A percentile compares a stretch with the other conserved stretches of the same genome.
These are phyloP conservation scores for Heliconius aoede DNA, from an alignment of 2,888 invertebrate genomes.

Conservation along the genomic window DNA sequence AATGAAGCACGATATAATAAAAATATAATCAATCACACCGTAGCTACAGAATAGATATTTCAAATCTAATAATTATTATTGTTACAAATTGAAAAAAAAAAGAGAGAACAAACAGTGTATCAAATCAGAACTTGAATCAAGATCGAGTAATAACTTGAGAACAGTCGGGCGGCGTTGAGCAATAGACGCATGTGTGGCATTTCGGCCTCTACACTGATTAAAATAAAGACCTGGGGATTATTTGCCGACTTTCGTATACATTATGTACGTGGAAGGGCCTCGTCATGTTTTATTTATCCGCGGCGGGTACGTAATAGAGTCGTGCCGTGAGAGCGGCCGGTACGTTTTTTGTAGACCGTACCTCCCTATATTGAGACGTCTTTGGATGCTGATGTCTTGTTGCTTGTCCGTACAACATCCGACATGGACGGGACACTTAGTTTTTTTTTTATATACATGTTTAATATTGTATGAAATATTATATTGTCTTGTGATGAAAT, in stretches of 20 bases:
- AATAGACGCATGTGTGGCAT: conserved; percentile 29
- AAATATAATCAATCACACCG: conserved; percentile 27
- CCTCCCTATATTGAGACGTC: conserved; percentile 80
- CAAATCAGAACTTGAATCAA: conserved; percentile 77
- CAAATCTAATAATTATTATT: conserved; percentile 43
- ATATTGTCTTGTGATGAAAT: background rate
- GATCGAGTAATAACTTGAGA: conserved; percentile 76
- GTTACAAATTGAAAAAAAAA: conserved; percentile 51
- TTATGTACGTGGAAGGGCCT: conserved; percentile 78
- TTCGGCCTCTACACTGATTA: conserved; percentile 43
- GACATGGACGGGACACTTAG: conserved; percentile 77
- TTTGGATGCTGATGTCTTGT: conserved; percentile 81
- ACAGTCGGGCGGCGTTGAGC: conserved; percentile 31
- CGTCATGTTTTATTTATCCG: conserved; percentile 84
- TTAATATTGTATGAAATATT: conserved; percentile 48
- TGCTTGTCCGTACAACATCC: conserved; percentile 75
- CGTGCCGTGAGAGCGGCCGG: conserved; percentile 80
- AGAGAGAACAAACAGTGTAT: conserved; percentile 59
- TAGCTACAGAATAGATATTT: conserved; percentile 41
- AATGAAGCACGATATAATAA: background rate
- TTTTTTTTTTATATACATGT: conserved; percentile 69
- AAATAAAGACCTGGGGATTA: conserved; percentile 46
- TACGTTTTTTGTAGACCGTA: conserved; percentile 79
- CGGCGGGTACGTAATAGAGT: conserved; percentile 81
- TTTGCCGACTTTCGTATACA: conserved; percentile 48